A percentile compares a stretch with the other conserved stretches of the same genome.
Evolutionary conservation across 2,113 vertebrate genomes (phyloP).

Genomic region (Stegostoma tigrinum): DNA sequence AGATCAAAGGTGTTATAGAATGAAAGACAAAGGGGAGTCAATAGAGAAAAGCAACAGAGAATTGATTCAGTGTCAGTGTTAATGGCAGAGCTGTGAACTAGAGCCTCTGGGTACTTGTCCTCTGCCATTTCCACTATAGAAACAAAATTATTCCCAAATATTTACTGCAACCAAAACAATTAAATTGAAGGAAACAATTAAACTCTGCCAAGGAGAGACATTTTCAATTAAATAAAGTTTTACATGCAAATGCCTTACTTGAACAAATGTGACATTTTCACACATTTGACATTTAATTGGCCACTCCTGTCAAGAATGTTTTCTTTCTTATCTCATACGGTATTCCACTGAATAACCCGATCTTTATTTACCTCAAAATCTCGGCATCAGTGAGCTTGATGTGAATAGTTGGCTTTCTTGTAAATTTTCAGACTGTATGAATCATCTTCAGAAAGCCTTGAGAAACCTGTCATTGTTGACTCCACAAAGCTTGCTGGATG

Average conservation of each 20-base stretch:
- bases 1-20: not conserved
- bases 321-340: not conserved
- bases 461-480: not conserved
- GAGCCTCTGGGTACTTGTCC: too few relatives aligned
- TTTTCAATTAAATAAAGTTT: not conserved
- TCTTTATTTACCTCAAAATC: not conserved
- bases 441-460: not conserved
- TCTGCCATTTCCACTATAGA: too few relatives aligned
- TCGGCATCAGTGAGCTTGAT: not conserved
- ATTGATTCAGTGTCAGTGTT: too few relatives aligned
- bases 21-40: too few relatives aligned
- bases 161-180: not conserved
- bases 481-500: not conserved
- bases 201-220: not conserved
- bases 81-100: too few relatives aligned
- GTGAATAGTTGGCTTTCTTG: not conserved
- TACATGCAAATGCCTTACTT: not conserved
- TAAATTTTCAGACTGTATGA: not conserved
- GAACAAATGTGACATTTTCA: not conserved
- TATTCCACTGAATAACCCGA: too few relatives aligned
- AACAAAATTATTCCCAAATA: not conserved
- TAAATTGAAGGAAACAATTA: not conserved
- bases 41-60: too few relatives aligned
- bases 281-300: not conserved
- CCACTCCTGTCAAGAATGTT: not conserved